These are phyloP conservation scores for Hemibagrus wyckioides DNA, from an alignment of 2,113 vertebrate genomes.

Conservation along the genomic window DNA sequence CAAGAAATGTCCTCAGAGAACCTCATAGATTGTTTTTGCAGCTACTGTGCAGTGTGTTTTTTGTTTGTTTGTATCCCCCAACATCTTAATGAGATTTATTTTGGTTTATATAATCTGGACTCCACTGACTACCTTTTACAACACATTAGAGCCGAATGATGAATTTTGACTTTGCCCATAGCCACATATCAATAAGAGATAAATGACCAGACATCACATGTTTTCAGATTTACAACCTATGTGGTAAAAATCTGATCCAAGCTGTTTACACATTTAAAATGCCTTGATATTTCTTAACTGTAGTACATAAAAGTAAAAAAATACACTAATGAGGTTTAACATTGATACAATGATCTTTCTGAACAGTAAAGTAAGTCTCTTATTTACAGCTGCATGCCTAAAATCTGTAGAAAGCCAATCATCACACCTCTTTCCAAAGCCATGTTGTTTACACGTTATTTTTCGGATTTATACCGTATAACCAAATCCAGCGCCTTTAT, in stretches of 20 bases:
- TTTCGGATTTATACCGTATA: neutral
- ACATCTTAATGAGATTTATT: no score
- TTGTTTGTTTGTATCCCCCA: no score
- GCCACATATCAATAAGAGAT: neutral
- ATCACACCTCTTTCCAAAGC: neutral
- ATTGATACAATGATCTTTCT: neutral
- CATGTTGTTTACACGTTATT: neutral
- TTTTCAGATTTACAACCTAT: neutral
- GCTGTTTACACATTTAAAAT: no score
- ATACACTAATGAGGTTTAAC: no score
- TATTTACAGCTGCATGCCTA: neutral
- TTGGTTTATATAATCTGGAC: no score
- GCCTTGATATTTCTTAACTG: neutral
- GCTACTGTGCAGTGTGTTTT: no score
- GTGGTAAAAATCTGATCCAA: neutral
- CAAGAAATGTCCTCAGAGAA: no score
- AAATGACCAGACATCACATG: neutral
- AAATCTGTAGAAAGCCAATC: neutral
- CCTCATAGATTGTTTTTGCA: no score
- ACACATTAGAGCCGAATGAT: no score
- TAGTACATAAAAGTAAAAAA: neutral
- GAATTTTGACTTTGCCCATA: no score
- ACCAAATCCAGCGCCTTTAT: neutral
- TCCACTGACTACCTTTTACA: no score
- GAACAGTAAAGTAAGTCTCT: neutral